Evolutionary conservation across 1,140 invertebrate species (phyloP).

Genomic region (Drosophila obscura): DNA sequence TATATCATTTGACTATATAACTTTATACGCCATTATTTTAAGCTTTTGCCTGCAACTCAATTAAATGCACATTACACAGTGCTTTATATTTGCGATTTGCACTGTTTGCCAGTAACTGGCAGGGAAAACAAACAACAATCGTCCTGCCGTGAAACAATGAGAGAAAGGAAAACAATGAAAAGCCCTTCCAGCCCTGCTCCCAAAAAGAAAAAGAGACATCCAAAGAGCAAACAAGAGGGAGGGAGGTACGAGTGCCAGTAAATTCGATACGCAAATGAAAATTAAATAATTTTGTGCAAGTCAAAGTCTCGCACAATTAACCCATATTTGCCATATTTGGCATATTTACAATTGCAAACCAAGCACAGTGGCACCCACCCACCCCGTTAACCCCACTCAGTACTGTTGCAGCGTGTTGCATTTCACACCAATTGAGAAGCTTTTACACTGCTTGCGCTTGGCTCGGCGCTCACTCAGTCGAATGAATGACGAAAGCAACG

Average conservation of each 20-base stretch:
- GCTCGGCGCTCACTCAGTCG: constrained; percentile 73
- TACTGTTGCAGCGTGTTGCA: constrained; percentile 64
- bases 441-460: constrained; percentile 62
- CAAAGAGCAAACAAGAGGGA: constrained; percentile 1
- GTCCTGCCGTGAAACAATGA: constrained; percentile 18
- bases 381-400: background rate
- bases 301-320: constrained; percentile 77
- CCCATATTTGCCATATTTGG: constrained; percentile 63
- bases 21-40: background rate
- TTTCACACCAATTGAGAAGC: constrained; percentile 76
- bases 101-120: constrained; percentile 19
- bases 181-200: too few relatives aligned
- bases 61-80: constrained; percentile 2
- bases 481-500: constrained; percentile 75
- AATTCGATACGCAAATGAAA: constrained; percentile 33
- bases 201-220: constrained; percentile 19
- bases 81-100: constrained; percentile 5
- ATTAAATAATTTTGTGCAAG: constrained; percentile 68
- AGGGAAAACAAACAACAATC: constrained; percentile 25
- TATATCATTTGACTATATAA: too few relatives aligned
- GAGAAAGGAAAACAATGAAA: too few relatives aligned
- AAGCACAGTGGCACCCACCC: constrained; percentile 2
- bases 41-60: background rate
- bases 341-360: constrained; percentile 58
- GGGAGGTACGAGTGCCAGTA: background rate